A percentile compares a stretch with the other conserved stretches of the same genome.
phyloP scores from a whole-genome alignment of 2,888 invertebrate species.

The Oxyscelio sp. region DNA sequence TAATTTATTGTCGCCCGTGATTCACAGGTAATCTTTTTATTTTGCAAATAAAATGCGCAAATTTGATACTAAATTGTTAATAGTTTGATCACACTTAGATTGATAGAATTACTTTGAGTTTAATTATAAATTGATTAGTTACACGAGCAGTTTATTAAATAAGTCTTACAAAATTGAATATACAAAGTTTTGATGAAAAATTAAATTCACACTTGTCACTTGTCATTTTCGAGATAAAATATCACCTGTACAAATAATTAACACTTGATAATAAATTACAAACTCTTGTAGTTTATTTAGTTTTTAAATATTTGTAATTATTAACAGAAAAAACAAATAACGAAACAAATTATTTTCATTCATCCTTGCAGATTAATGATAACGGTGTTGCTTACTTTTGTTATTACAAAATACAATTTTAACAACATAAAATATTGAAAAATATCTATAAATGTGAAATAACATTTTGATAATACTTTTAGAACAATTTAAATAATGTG shows the following conservation, averaged over 20 bases:
- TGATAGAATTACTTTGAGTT: slow-evolving; percentile 7
- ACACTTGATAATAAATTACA: too few relatives aligned
- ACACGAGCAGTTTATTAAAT: slow-evolving; percentile 17
- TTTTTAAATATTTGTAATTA: too few relatives aligned
- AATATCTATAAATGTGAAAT: too few relatives aligned
- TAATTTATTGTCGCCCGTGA: slow-evolving; percentile 90
- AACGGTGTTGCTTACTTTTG: too few relatives aligned
- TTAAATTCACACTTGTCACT: not conserved
- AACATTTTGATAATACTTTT: too few relatives aligned
- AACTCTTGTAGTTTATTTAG: too few relatives aligned
- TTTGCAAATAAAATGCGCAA: slow-evolving; percentile 1
- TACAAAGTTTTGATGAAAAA: slow-evolving; percentile 20
- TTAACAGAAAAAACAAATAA: too few relatives aligned
- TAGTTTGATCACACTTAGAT: slow-evolving; percentile 11
- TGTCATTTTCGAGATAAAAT: not conserved
- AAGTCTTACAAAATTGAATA: slow-evolving; percentile 15
- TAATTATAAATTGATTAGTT: slow-evolving; percentile 16
- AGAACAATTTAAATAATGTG: too few relatives aligned
- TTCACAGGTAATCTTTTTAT: slow-evolving; percentile 88
- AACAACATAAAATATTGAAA: too few relatives aligned
- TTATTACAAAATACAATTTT: too few relatives aligned
- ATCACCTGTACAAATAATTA: not conserved
- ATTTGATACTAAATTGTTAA: slow-evolving; percentile 12
- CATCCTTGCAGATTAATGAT: too few relatives aligned
- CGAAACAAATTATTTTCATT: too few relatives aligned